Percentiles rank a stretch among this genome's conserved stretches.
These are phyloP conservation scores for Acrobasis repandana DNA, from an alignment of 2,888 invertebrate species.

Conservation along the genomic window DNA sequence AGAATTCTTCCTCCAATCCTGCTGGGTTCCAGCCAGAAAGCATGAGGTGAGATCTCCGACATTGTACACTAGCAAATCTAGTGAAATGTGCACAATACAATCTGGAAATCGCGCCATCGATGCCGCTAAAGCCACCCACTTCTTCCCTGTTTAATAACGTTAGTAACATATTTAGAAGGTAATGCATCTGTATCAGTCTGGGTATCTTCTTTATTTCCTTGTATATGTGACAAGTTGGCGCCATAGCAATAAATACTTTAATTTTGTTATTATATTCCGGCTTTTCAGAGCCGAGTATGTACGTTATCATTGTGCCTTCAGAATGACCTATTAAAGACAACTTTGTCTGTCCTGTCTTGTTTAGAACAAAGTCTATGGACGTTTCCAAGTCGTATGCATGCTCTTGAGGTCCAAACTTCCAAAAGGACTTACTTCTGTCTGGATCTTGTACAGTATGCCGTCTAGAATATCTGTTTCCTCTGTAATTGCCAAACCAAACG, in stretches of 20 bases:
- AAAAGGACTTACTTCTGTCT: slow-evolving; percentile 7
- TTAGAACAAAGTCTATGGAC: slow-evolving; percentile 59
- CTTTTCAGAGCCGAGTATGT: slow-evolving; percentile 69
- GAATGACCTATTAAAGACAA: slow-evolving; percentile 87
- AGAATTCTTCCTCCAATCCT: slow-evolving; percentile 31
- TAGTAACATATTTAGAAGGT: background rate
- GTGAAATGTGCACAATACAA: background rate
- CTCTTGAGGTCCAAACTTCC: slow-evolving; percentile 73
- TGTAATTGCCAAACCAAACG: slow-evolving; percentile 26
- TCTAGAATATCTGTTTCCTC: slow-evolving; percentile 29
- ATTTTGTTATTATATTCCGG: slow-evolving; percentile 83
- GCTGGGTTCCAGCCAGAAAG: background rate
- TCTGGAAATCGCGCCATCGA: background rate
- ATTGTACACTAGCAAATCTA: background rate
- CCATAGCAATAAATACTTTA: slow-evolving; percentile 68
- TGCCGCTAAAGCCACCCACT: background rate
- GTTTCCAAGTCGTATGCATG: slow-evolving; percentile 86
- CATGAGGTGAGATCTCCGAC: background rate
- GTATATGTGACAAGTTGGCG: slow-evolving; percentile 62
- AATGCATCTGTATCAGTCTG: too few species aligned
- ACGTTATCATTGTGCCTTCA: slow-evolving; percentile 82
- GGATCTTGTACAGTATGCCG: slow-evolving; percentile 24
- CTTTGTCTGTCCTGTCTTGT: slow-evolving; percentile 68
- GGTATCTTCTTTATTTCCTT: background rate
- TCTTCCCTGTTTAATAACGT: background rate